These are phyloP conservation scores for Microcebus murinus DNA, from an alignment of 2,113 vertebrate genomes.

Conservation along the genomic window DNA sequence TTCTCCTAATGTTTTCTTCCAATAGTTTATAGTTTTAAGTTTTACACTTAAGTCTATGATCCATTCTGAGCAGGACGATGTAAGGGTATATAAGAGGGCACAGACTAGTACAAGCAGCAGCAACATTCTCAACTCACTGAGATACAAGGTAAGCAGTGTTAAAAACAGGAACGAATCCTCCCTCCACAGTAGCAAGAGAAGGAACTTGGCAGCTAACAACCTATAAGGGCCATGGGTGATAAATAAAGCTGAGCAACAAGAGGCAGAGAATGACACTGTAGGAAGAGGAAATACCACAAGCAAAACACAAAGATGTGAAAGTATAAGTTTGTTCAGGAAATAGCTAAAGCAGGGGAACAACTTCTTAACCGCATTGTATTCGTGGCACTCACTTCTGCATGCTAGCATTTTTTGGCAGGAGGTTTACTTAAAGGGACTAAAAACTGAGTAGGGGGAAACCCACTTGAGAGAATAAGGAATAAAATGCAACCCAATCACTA, in stretches of 20 bases:
- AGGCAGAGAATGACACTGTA: background rate
- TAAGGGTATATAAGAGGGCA: background rate
- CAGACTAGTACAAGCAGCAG: background rate
- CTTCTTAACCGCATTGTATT: background rate
- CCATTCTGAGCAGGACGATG: background rate
- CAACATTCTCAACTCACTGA: background rate
- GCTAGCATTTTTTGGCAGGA: background rate
- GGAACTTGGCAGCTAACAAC: background rate
- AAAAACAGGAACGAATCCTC: background rate
- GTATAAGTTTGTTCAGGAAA: constrained; percentile 2
- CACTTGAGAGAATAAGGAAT: too few relatives aligned
- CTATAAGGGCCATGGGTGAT: background rate
- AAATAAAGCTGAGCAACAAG: background rate
- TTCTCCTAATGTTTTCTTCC: background rate
- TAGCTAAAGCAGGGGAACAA: background rate
- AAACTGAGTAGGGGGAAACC: background rate
- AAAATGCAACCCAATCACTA: background rate
- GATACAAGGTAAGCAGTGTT: background rate
- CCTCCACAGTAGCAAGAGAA: background rate
- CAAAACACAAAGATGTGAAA: constrained; percentile 34
- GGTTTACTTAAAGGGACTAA: background rate
- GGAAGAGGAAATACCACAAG: constrained; percentile 11
- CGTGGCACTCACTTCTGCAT: background rate
- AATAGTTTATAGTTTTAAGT: background rate
- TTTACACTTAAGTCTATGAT: constrained; percentile 5